phyloP scores from a whole-genome alignment of 2,888 invertebrate genomes.

The Drosophila sordidapex region DNA sequence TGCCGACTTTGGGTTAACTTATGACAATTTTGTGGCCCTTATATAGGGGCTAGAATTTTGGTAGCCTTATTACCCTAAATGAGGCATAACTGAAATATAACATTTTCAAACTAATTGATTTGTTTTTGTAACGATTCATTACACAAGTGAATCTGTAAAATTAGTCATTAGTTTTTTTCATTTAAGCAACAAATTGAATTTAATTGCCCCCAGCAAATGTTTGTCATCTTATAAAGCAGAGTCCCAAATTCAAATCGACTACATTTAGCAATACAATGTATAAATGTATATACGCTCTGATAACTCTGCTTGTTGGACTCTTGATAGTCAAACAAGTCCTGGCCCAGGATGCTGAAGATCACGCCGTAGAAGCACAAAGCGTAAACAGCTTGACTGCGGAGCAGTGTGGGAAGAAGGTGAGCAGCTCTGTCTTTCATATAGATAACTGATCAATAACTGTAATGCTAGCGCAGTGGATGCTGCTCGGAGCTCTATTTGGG shows the following conservation, averaged over 20 bases:
- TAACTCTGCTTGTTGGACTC: not conserved
- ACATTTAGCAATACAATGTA: conserved; percentile 19
- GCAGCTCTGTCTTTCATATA: not conserved
- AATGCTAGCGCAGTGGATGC: conserved; percentile 56
- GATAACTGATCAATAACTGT: not conserved
- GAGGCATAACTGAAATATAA: conserved; percentile 8
- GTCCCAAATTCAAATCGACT: not conserved
- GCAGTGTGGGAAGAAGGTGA: conserved; percentile 55
- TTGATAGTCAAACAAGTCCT: not conserved
- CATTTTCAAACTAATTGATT: conserved; percentile 8
- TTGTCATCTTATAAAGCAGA: conserved; percentile 52
- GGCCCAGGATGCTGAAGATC: conserved; percentile 42
- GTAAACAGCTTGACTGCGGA: conserved; percentile 26
- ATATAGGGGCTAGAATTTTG: conserved; percentile 19
- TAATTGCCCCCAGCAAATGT: not conserved
- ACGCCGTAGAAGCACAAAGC: not conserved
- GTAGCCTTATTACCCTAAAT: conserved; percentile 4
- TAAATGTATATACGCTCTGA: not conserved
- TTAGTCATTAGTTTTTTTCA: conserved; percentile 22
- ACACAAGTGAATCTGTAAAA: conserved; percentile 20
- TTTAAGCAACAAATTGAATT: conserved; percentile 38
- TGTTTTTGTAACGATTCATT: conserved; percentile 46
- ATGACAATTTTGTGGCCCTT: not conserved
- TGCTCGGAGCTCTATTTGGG: conserved; percentile 55
- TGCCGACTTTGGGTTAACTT: not conserved